Evolutionary conservation across 2,888 invertebrate species (phyloP), one percentile per base, ranked within the genome.

Genomic region (Troilus luridus): DNA sequence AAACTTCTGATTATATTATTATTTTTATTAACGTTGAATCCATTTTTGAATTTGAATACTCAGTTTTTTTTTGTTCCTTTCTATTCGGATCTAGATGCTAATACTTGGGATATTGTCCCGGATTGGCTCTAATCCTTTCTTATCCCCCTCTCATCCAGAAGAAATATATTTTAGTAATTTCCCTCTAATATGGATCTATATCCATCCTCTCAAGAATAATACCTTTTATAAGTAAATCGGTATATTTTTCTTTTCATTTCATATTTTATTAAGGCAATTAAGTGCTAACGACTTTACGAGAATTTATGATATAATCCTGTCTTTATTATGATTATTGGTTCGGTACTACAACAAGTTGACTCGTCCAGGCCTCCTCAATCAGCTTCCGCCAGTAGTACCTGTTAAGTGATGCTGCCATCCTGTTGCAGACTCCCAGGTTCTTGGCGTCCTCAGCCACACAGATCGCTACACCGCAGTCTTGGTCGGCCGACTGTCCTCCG

Each of bases 151-250:
- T 41, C n/a, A 85, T 85, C 85, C 85, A 56, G n/a, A 85, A 85
- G 85, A 58, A 85, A 85, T 85, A 85, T 58, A 85, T 85, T 85
- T 85, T 56, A 58, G 56, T 85, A 85, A 85, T 85, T 85, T 85
- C 85, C 54, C 85, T 11, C n/a, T n/a, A 85, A 67, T 67, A 67
- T 67, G 67, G 67, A 10, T 56, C 54, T 58, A 12, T 85, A 56
- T n/a, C 85, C n/a, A 56, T n/a, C 85, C n/a, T 56, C 56, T 41
- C 10, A 56, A 41, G 72, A 41, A 19, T 77, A 41, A 77, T 41
- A 77, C 72, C 27, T 77, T 77, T 77, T 77, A 77, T 77, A 41
- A 41, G 17, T 27, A 41, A 14, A 41, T 19, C 72, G 0, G 11
- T 24, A 3, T 24, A 24, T 24, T 67, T 14, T 67, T 67, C 1